Base-by-base conservation (phyloP, 2,797 vertebrate genomes). In the Crenuchus spilurus region DNA sequence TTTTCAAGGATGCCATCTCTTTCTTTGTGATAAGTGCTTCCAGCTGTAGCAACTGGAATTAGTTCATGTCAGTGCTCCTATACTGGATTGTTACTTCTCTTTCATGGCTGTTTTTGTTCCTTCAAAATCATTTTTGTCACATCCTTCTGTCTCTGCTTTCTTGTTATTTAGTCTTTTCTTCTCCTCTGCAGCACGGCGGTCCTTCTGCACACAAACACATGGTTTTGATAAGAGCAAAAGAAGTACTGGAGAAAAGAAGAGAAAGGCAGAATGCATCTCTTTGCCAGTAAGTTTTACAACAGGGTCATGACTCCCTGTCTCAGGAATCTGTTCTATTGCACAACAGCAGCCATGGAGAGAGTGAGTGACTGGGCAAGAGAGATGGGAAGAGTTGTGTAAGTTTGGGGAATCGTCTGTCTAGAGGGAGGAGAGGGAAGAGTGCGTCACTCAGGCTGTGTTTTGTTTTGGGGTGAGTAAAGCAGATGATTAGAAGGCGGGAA, bases 251-350 rank as follows among this genome's bases (percentile, higher is more conserved):
- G 55, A 35, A 48, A 83, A 82, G 88, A 87, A 86, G 84, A 88
- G 89, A 91, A 90, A 90, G 78, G 88, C 88, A 87, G 87, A 91
- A 89, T 87, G 85, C 87, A 87, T 83, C 79, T 85, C 76, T 82
- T 33, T 92, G 91, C 91, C 92, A 92, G 88, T 91, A 91, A 91
- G 90, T 93, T 93, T 92, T 92, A 92, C 90, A 91, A 88, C 91
- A 91, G 90, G 90, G 42, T 87, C 52, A 84, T 94, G 92, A 94
- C 92, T 93, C 90, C 87, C 80, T 71, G 72, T 78, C 92, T 93
- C 82, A 90, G 93, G 93, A 93, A 94, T 94, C 89, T 39, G 51
- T 84, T 85, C 88, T 86, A 83, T 93, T 93, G 88, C 91, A 90
- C 91, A 93, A 93, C 87, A 87, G 82, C 84, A 84, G 85, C 87